Base-by-base conservation (phyloP, 2,888 invertebrate genomes). In the Pristionchus mayeri region DNA sequence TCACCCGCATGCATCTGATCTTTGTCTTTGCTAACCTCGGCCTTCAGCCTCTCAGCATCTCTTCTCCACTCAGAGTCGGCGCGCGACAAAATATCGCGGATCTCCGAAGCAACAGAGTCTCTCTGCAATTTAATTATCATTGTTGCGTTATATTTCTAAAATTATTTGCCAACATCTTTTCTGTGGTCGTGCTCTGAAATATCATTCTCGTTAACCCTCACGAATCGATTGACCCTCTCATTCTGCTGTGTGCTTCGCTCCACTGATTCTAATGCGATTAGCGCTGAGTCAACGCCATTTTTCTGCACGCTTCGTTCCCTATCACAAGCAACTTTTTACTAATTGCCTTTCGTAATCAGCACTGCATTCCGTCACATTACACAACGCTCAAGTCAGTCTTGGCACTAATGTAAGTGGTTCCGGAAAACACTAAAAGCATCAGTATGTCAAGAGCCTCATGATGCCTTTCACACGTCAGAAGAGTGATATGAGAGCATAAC, bases 31-130 rank as follows among this genome's bases (percentile, higher is more conserved):
- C 75, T 24, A 13, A 82, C 81, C 85, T 90, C 90, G 82, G 86
- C 86, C 57, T 87, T 87, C 71, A 90, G 86, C 57, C 85, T 76
- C 82, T 88, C 85, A 34, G 90, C 90, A 86, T 90, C 89, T 84
- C 86, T 86, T 44, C 87, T 86, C 90, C 90, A 90, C 87, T 90
- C 90, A 79, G 86, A 85, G 87, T 87, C 89, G 87, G 87, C 88
- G 85, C 88, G 87, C 87, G 84, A 86, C 84, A 90, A 85, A 11
- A 87, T 80, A 34, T 83, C 87, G 83, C 84, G 86, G 85, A 90
- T 87, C 86, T 90, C 89, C 79, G 87, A 83, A 86, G 88, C 86
- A 82, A 89, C 89, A 85, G 87, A 84, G 81, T 86, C 86, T 81
- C 88, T 86, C 89, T 89, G 86, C 1, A 89, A 86, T 34, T 11